phyloP scores from a whole-genome alignment of 2,888 invertebrate species.

The Trichopria drosophilae region DNA sequence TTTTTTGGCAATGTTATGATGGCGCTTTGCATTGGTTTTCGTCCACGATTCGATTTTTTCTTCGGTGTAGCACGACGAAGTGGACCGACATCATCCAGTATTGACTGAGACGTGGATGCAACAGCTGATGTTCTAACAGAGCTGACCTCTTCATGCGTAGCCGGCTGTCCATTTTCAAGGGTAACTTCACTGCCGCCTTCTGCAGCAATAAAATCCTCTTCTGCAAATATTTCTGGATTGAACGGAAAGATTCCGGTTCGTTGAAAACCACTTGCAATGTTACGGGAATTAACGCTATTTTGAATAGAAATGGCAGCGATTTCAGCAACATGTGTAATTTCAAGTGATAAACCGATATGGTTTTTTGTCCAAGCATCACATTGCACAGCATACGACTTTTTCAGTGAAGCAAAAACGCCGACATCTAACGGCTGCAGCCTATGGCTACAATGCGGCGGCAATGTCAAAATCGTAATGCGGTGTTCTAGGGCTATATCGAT shows the following conservation, averaged over 20 bases:
- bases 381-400: constrained; percentile 31
- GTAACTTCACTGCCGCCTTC: constrained; percentile 13
- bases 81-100: constrained; percentile 15
- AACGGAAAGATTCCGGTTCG: constrained; percentile 48
- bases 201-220: constrained; percentile 35
- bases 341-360: constrained; percentile 52
- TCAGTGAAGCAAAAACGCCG: constrained; percentile 38
- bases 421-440: constrained; percentile 48
- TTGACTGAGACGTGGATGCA: constrained; percentile 4
- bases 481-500: constrained; percentile 43
- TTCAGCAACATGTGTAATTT: constrained; percentile 54
- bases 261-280: constrained; percentile 48
- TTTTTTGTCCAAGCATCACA: constrained; percentile 44
- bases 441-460: constrained; percentile 50
- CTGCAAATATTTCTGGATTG: constrained; percentile 30
- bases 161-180: constrained; percentile 17
- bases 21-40: constrained; percentile 16
- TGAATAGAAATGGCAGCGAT: constrained; percentile 37
- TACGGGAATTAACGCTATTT: constrained; percentile 26
- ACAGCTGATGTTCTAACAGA: constrained; percentile 9
- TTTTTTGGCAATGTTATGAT: constrained; percentile 13
- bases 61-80: constrained; percentile 12
- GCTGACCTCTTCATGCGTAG: constrained; percentile 3
- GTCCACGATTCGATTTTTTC: constrained; percentile 21
- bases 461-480: constrained; percentile 45